These are phyloP conservation scores for Melospiza melodia DNA, from an alignment of 2,113 vertebrate species.

Conservation along the genomic window DNA sequence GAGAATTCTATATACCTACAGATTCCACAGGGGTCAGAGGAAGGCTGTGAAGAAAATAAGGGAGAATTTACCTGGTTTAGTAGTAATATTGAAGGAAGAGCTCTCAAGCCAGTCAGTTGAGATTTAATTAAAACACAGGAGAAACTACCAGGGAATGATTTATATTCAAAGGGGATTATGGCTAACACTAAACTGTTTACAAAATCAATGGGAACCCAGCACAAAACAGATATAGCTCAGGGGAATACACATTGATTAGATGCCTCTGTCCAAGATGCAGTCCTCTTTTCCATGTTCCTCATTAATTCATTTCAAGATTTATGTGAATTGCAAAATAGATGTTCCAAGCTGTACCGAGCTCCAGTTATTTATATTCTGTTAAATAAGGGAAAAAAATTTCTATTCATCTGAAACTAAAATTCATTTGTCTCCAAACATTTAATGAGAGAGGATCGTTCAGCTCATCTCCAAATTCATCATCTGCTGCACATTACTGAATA, in stretches of 20 bases:
- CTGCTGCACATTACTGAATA: conserved; percentile 29
- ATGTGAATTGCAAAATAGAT: not conserved
- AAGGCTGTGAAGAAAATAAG: not conserved
- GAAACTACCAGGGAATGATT: not conserved
- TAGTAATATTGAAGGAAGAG: not conserved
- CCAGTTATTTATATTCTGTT: conserved; percentile 7
- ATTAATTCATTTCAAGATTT: conserved; percentile 32
- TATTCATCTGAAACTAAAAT: conserved; percentile 11
- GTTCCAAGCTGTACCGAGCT: not conserved
- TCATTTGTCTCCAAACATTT: conserved; percentile 15
- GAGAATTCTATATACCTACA: not conserved
- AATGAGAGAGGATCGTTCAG: conserved; percentile 22
- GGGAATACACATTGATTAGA: conserved; percentile 40
- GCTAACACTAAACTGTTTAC: conserved; percentile 17
- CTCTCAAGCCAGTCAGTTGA: not conserved
- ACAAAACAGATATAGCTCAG: not conserved
- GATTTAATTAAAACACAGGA: conserved; percentile 44
- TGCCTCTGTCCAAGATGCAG: not conserved
- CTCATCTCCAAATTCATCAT: conserved; percentile 14
- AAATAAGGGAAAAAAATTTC: conserved; percentile 8
- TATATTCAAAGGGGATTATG: conserved; percentile 39
- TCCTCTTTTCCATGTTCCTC: not conserved
- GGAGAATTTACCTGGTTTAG: not conserved
- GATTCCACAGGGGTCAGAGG: not conserved
- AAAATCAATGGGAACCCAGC: conserved; percentile 16